phyloP scores from a whole-genome alignment of 1,140 invertebrate genomes.

The Piezodorus guildinii region DNA sequence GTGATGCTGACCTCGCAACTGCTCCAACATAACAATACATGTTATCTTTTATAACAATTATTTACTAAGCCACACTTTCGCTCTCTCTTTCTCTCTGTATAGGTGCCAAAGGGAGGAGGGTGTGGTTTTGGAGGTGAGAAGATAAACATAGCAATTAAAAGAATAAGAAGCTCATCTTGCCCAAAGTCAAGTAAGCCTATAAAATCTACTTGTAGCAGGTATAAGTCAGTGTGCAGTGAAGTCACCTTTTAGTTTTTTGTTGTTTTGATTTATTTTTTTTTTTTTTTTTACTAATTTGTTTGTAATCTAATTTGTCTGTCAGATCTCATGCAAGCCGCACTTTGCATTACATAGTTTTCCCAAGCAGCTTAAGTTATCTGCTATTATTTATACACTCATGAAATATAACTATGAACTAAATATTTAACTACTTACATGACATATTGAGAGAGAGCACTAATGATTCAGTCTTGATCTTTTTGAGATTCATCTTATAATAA shows the following conservation, averaged over 20 bases:
- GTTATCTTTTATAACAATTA: conserved; percentile 23
- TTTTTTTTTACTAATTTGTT: not conserved
- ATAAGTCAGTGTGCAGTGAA: conserved; percentile 17
- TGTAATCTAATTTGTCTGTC: conserved; percentile 5
- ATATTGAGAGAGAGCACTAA: no score
- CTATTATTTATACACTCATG: no score
- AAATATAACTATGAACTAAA: no score
- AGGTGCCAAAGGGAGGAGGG: conserved; percentile 21
- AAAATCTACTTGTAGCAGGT: conserved; percentile 20
- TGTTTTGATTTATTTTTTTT: not conserved
- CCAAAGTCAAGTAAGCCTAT: conserved; percentile 21
- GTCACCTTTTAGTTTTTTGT: conserved; percentile 17
- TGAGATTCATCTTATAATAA: no score
- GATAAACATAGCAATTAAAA: conserved; percentile 23
- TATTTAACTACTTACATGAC: no score
- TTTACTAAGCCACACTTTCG: conserved; percentile 21
- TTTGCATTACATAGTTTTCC: conserved; percentile 1
- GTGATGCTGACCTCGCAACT: conserved; percentile 34
- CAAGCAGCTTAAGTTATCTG: not conserved
- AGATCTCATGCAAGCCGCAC: conserved; percentile 17
- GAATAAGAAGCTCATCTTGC: conserved; percentile 24
- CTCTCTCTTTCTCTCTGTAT: conserved; percentile 17
- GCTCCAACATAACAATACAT: conserved; percentile 27
- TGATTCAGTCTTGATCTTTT: no score
- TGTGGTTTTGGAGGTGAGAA: conserved; percentile 18